These are phyloP conservation scores for Leptothorax acervorum DNA, from an alignment of 2,888 invertebrate genomes.

Conservation along the genomic window DNA sequence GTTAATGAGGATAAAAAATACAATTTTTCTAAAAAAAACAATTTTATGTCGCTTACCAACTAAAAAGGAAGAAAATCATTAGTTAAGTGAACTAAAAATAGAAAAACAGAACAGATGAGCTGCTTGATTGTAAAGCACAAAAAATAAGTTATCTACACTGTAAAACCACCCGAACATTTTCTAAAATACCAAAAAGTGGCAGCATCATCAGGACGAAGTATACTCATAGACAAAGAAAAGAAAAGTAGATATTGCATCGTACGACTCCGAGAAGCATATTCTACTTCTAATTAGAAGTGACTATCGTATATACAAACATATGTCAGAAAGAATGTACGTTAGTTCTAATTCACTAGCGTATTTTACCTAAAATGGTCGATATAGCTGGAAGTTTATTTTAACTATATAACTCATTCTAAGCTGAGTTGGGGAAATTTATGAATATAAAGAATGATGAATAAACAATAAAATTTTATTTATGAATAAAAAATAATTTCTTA, in stretches of 20 bases:
- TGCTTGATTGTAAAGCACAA: constrained; percentile 36
- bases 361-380: neutral
- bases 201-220: constrained; percentile 5
- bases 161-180: constrained; percentile 10
- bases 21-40: neutral
- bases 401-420: neutral
- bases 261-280: neutral
- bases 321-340: constrained; percentile 10
- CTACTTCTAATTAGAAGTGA: constrained; percentile 20
- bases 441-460: too few species aligned
- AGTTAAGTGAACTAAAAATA: constrained; percentile 21
- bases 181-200: constrained; percentile 20
- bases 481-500: too few species aligned
- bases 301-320: neutral
- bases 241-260: constrained; percentile 14
- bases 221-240: constrained; percentile 1
- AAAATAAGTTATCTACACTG: neutral
- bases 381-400: neutral
- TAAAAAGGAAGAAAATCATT: neutral
- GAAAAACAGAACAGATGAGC: neutral
- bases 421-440: neutral
- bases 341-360: neutral
- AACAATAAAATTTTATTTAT: too few species aligned
- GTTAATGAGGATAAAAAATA: neutral
- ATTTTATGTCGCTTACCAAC: neutral